phyloP scores from a whole-genome alignment of 2,888 invertebrate species.

The Gandaritis pyraliata region DNA sequence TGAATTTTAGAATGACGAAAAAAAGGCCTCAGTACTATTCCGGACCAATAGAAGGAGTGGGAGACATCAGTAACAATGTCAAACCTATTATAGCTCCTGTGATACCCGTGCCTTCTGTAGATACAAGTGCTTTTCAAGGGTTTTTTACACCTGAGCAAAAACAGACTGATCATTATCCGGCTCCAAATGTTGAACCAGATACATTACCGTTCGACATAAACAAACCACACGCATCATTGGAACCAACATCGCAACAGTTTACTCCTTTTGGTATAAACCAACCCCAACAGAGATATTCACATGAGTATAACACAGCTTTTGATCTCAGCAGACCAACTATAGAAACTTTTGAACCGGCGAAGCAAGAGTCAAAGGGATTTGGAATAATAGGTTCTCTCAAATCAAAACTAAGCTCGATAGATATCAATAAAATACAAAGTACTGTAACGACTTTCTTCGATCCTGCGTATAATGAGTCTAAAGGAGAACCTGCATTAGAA shows the following conservation, averaged over 20 bases:
- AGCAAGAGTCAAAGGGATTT: conserved; percentile 64
- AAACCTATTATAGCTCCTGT: conserved; percentile 64
- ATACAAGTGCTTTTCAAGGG: conserved; percentile 55
- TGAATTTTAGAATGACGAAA: conserved; percentile 72
- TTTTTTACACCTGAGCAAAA: conserved; percentile 60
- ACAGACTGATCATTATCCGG: conserved; percentile 18
- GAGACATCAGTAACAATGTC: conserved; percentile 69
- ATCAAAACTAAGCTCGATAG: conserved; percentile 73
- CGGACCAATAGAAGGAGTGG: conserved; percentile 76
- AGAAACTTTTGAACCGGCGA: conserved; percentile 56
- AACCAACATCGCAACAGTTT: conserved; percentile 45
- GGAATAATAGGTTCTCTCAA: conserved; percentile 78
- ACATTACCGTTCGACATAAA: conserved; percentile 45
- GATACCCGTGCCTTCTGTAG: conserved; percentile 33
- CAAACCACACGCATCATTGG: conserved; percentile 40
- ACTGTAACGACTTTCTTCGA: conserved; percentile 79
- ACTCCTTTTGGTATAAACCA: conserved; percentile 43
- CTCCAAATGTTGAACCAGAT: conserved; percentile 29
- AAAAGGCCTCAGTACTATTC: conserved; percentile 78
- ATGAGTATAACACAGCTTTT: conserved; percentile 63
- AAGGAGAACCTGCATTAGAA: conserved; percentile 45
- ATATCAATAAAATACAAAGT: conserved; percentile 78
- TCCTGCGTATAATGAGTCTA: conserved; percentile 68
- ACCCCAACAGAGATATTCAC: conserved; percentile 38
- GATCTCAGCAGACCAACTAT: conserved; percentile 68